Evolutionary conservation across 1,140 invertebrate species (phyloP).

Genomic region (Daktulosphaira vitifoliae): DNA sequence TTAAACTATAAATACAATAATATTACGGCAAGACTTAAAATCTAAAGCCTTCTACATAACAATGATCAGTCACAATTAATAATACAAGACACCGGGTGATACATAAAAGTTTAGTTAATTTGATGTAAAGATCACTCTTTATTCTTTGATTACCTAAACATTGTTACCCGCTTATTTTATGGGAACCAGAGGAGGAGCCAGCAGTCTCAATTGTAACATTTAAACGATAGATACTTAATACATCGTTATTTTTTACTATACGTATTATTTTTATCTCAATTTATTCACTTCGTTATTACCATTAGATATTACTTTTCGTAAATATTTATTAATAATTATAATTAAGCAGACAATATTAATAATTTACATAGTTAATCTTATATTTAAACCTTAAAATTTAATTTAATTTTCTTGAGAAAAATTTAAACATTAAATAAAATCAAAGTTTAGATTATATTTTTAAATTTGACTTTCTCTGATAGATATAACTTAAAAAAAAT

Average conservation of each 20-base stretch:
- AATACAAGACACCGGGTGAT: constrained; percentile 31
- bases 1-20: constrained; percentile 14
- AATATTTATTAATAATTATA: constrained; percentile 7
- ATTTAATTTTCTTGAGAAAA: not conserved
- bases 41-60: constrained; percentile 25
- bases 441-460: not conserved
- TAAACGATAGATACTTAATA: no score
- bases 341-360: not conserved
- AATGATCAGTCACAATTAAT: constrained; percentile 31
- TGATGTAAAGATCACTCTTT: not conserved
- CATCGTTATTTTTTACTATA: no score
- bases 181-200: not conserved
- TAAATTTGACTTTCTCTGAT: constrained; percentile 3
- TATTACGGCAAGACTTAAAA: constrained; percentile 28
- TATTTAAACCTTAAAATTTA: not conserved
- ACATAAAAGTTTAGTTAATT: constrained; percentile 5
- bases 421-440: constrained; percentile 11
- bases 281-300: no score
- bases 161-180: not conserved
- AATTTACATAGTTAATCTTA: not conserved
- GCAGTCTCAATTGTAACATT: constrained; percentile 23
- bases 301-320: constrained; percentile 3
- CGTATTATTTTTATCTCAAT: no score
- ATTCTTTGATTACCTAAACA: not conserved
- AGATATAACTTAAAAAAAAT: no score